A percentile compares a stretch with the other conserved stretches of the same genome.
Conservation (phyloP, 2,888 invertebrate species). For the Drosophila sordidula region DNA sequence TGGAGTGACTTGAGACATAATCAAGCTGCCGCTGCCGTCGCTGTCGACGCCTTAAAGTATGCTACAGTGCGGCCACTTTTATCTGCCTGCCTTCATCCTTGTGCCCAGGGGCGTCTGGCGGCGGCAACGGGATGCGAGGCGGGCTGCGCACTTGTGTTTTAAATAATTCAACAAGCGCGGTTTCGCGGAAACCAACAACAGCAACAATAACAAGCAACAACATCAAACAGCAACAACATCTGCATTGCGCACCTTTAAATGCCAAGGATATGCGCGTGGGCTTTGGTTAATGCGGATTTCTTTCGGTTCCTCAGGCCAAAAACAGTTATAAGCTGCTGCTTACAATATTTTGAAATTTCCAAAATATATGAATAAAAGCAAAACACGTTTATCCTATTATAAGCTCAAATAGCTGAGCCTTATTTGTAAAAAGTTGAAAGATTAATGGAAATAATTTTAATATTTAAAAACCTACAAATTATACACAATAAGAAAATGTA, state of each 20-base stretch:
- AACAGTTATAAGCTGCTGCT: too few species aligned
- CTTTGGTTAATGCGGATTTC: constrained; percentile 5
- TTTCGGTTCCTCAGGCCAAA: too few species aligned
- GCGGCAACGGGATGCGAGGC: background rate
- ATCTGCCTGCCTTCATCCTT: constrained; percentile 65
- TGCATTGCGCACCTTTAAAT: constrained; percentile 63
- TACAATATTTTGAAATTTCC: too few species aligned
- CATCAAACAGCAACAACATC: constrained; percentile 17
- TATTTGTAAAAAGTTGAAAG: too few species aligned
- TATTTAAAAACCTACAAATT: too few species aligned
- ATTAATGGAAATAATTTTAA: too few species aligned
- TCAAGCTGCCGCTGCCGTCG: constrained; percentile 55
- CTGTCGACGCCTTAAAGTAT: constrained; percentile 68
- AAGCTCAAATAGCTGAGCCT: too few species aligned
- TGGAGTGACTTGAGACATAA: constrained; percentile 76
- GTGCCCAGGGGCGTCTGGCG: constrained; percentile 24
- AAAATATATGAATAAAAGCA: too few species aligned
- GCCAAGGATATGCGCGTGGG: constrained; percentile 69
- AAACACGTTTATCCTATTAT: too few species aligned
- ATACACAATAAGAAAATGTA: too few species aligned
- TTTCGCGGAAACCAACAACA: constrained; percentile 43
- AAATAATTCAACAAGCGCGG: constrained; percentile 77
- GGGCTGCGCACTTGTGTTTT: constrained; percentile 68
- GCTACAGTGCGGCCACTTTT: constrained; percentile 69
- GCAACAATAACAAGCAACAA: constrained; percentile 27